Base-by-base conservation (phyloP, 2,888 invertebrate genomes). In the Anodontia alba region DNA sequence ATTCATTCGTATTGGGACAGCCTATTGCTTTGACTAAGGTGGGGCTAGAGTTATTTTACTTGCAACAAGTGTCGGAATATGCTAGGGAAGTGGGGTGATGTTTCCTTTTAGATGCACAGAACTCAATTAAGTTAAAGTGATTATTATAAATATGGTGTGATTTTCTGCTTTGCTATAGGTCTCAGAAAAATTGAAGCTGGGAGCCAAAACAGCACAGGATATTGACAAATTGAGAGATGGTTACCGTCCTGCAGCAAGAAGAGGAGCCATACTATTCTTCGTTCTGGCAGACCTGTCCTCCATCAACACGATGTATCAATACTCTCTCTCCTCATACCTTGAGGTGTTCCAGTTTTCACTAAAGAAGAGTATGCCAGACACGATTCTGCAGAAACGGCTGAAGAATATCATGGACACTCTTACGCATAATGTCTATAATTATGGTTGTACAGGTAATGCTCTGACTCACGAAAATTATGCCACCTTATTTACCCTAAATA, bases 271-370 rank as follows among this genome's bases (percentile, higher is more conserved):
- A 71, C 95, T 98, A 71, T 98, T 98, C 95, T 98, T 98, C 93
- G 97, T 98, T 0, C 95, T 98, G 29, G 96, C 97, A 0, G 98
- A 98, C 92, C 97, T 98, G 97, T 97, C 98, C 0, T 96, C 96
- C 0, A 97, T 98, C 2, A 98, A 97, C 94, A 95, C 96, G 49
- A 98, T 98, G 98, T 98, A 98, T 93, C 98, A 98, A 92, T 98
- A 98, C 94, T 98, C 98, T 0, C 95, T 98, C 76, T 96, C 96
- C 0, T 96, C 98, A 0, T 98, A 98, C 91, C 95, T 98, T 38
- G 97, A 97, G 86, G 97, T 98, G 0, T 98, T 98, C 91, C 95
- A 96, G 0, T 97, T 96, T 92, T 97, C 98, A 0, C 95, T 98
- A 73, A 96, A 96, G 78, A 98, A 97, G 94, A 97, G 98, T 3